Base-by-base conservation (phyloP, 2,797 vertebrate species). In the Melanogrammus aeglefinus region DNA sequence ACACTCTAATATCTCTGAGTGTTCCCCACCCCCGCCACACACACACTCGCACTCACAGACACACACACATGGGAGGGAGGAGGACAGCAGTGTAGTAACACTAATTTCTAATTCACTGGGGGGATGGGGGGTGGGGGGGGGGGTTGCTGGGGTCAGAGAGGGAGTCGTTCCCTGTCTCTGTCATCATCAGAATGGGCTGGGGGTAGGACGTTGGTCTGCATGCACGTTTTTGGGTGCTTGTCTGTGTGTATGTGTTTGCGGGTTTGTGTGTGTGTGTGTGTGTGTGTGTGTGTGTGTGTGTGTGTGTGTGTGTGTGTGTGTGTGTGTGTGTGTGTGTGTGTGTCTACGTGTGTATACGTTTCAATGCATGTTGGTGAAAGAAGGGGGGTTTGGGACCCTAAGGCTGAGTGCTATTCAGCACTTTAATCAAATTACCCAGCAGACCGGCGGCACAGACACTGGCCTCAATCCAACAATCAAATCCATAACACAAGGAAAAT, bases 21-120 rank as follows among this genome's bases (percentile, higher is more conserved):
- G 41, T 44, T 21, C 10, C 47, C 10, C 47, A 18, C 47, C 10
- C 47, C 10, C 51, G 8, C 51, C 51, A 57, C 51, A 57, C 51
- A 57, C 51, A 91, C 86, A 81, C 89, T 86, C 90, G 88, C 91
- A 90, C 89, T 84, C 86, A 87, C 86, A 92, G 24, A 70, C 66
- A 70, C 66, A 70, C 66, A 85, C 85, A 79, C 80, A 73, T 66
- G 82, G 88, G 85, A 57, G 78, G 86, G 85, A 89, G 80, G 84
- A 86, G 81, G 78, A 82, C 79, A 82, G 88, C 81, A 76, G 72
- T 78, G 80, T 92, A 90, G 92, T 92, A 88, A 87, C 79, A 86
- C 86, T 92, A 87, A 91, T 91, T 87, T 87, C 83, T 75, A 91
- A 91, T 91, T 91, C 87, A 87, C 77, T 72, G 66, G 31, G 36